Conservation (phyloP, 2,888 invertebrate species). For the Callyntrura sp. region DNA sequence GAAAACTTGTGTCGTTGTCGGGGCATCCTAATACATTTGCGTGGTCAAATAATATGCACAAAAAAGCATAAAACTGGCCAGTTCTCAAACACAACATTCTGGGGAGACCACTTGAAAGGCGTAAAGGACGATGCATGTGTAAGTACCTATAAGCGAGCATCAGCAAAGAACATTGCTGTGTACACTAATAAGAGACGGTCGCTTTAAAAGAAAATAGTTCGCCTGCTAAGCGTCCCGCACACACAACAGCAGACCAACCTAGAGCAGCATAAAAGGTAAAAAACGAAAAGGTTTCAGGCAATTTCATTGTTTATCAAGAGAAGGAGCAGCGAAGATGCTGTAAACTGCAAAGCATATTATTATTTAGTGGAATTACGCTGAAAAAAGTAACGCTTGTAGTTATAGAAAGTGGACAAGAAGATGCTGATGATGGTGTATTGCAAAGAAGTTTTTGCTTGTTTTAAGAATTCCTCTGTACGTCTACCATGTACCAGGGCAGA, state of each 20-base stretch:
- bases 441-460: not conserved
- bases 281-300: not conserved
- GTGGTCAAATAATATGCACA: conserved; percentile 3
- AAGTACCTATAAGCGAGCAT: not conserved
- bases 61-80: conserved; percentile 3
- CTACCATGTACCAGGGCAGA: not conserved
- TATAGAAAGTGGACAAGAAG: not conserved
- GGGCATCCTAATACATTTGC: conserved; percentile 58
- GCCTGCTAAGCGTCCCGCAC: not conserved
- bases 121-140: not conserved
- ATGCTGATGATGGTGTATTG: not conserved
- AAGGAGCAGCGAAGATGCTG: not conserved
- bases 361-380: no score
- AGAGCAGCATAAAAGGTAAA: conserved; percentile 2
- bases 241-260: not conserved
- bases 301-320: not conserved
- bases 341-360: not conserved
- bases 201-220: not conserved
- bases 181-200: not conserved
- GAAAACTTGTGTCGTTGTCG: not conserved
- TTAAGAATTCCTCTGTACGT: not conserved
- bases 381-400: not conserved
- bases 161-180: not conserved
- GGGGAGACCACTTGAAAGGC: not conserved
- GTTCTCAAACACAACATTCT: not conserved